phyloP scores from a whole-genome alignment of 2,797 vertebrate genomes.

The Poecilia gillii region DNA sequence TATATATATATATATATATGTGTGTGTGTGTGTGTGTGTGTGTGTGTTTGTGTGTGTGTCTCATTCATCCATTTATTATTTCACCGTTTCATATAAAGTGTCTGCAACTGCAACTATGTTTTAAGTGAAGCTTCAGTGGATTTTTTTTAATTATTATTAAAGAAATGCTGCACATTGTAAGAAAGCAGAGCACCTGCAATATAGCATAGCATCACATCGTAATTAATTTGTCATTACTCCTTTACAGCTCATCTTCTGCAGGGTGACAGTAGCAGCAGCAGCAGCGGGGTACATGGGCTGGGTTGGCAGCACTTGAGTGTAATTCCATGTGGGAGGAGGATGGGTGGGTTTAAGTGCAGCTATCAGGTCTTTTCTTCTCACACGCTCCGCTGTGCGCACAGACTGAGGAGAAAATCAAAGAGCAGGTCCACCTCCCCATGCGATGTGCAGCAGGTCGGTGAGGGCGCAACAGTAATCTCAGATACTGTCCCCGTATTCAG shows the following conservation, averaged over 20 bases:
- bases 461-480: conserved; percentile 47
- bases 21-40: no score
- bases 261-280: conserved; percentile 34
- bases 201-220: conserved; percentile 10
- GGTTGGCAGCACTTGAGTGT: conserved; percentile 56
- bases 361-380: conserved; percentile 56
- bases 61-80: background rate
- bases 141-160: background rate
- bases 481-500: background rate
- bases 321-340: conserved; percentile 73
- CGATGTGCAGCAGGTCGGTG: conserved; percentile 49
- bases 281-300: conserved; percentile 37
- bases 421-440: conserved; percentile 46
- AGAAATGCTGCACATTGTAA: background rate
- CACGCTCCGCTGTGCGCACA: conserved; percentile 59
- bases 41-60: no score
- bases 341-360: conserved; percentile 69
- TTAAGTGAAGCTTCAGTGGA: background rate
- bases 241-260: conserved; percentile 23
- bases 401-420: conserved; percentile 54
- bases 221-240: conserved; percentile 5
- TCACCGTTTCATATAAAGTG: background rate
- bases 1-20: no score
- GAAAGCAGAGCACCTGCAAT: conserved; percentile 12
- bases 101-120: background rate